Percentiles rank a stretch among this genome's conserved stretches.
Conservation (phyloP, 2,888 invertebrate genomes). For the Erebia ligea region DNA sequence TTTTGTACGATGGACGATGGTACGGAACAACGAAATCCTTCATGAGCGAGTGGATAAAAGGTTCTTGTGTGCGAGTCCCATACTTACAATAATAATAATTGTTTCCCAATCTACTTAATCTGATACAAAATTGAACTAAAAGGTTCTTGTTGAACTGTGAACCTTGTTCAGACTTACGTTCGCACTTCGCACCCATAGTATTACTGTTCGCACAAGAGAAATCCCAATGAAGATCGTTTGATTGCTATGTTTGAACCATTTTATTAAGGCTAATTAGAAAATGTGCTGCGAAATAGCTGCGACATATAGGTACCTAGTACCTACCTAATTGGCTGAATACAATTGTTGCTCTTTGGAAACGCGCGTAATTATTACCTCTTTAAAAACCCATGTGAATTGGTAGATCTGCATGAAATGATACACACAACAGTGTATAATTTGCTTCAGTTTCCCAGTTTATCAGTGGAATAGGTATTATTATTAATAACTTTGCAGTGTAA, state of each 20-base stretch:
- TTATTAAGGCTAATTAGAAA: slow-evolving; percentile 21
- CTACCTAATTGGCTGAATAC: slow-evolving; percentile 6
- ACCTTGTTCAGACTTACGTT: too few relatives aligned
- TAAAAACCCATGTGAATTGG: background rate
- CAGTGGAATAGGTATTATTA: background rate
- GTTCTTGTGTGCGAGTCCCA: too few relatives aligned
- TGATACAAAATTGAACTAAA: too few relatives aligned
- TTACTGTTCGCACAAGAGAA: background rate
- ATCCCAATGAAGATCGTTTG: slow-evolving; percentile 5
- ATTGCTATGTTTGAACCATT: slow-evolving; percentile 6
- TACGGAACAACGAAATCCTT: too few relatives aligned
- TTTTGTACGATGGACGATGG: too few relatives aligned
- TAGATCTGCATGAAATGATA: background rate
- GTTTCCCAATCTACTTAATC: background rate
- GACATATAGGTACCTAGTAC: too few relatives aligned
- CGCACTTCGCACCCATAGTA: too few relatives aligned
- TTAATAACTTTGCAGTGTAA: background rate
- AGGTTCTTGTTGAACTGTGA: background rate
- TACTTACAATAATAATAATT: too few relatives aligned
- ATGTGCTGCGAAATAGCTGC: slow-evolving; percentile 10
- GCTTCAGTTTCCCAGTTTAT: background rate
- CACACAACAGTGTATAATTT: background rate
- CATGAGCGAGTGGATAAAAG: too few relatives aligned
- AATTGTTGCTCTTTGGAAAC: slow-evolving; percentile 1
- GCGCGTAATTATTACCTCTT: background rate